phyloP scores from a whole-genome alignment of 2,797 vertebrate genomes.

The Characodon lateralis region DNA sequence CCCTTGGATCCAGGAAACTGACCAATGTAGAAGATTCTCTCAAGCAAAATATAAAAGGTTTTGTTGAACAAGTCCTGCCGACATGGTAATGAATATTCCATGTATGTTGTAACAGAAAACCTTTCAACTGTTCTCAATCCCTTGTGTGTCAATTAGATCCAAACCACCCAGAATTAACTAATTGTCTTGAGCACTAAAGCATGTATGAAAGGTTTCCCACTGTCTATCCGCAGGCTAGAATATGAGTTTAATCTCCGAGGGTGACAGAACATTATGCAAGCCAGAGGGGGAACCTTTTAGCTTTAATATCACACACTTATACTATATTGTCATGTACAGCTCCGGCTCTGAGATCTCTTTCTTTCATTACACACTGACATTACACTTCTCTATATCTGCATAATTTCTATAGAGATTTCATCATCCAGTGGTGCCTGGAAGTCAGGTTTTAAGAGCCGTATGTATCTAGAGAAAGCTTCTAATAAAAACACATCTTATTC shows the following conservation, averaged over 20 bases:
- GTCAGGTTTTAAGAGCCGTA: conserved; percentile 30
- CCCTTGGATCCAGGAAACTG: conserved; percentile 15
- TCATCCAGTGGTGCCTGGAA: conserved; percentile 17
- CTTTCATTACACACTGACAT: conserved; percentile 25
- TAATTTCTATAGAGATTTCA: conserved; percentile 35
- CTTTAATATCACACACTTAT: conserved; percentile 53
- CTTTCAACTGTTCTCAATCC: conserved; percentile 56
- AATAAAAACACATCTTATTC: conserved; percentile 31
- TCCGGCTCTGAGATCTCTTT: conserved; percentile 29
- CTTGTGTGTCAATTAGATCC: conserved; percentile 69
- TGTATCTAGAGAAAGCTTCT: conserved; percentile 29
- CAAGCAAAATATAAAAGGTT: conserved; percentile 40
- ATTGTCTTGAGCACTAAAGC: conserved; percentile 62
- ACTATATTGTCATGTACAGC: conserved; percentile 44
- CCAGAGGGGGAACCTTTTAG: conserved; percentile 56
- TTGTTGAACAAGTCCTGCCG: conserved; percentile 46
- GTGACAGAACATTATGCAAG: conserved; percentile 58
- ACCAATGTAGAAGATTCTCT: conserved; percentile 36
- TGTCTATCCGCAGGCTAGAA: conserved; percentile 36
- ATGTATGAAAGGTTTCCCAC: conserved; percentile 53
- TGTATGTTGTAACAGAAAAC: conserved; percentile 41
- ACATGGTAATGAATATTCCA: conserved; percentile 67
- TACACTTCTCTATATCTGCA: conserved; percentile 24
- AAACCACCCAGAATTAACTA: conserved; percentile 65
- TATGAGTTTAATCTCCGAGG: conserved; percentile 28